Base-by-base conservation (phyloP, 2,113 vertebrate genomes). In the Platichthys flesus region DNA sequence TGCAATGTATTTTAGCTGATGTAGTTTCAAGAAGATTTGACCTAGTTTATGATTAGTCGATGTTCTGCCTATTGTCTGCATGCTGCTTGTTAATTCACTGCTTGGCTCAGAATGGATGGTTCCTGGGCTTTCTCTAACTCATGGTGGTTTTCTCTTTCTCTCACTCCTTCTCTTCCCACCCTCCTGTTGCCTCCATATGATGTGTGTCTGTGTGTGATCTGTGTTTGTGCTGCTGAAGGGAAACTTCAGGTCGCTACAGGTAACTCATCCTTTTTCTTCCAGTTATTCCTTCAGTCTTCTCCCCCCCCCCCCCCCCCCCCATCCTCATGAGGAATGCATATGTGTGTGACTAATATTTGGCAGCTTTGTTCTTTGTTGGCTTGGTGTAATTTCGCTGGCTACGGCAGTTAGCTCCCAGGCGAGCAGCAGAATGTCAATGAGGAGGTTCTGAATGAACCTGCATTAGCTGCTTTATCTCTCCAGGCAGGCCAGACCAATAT, bases 201-300 rank as follows among this genome's bases (percentile, higher is more conserved):
- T 83, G 72, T 87, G 58, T 89, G 51, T 84, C 67, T 92, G 75
- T 91, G 78, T 90, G 85, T 90, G 90, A 82, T 76, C 89, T 92
- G 86, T 92, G 91, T 90, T 92, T 90, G 94, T 81, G 91, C 93
- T 92, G 93, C 95, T 97, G 93, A 96, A 98, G 97, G 96, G 97
- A 97, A 96, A 95, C 97, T 98, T 98, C 96, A 97, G 96, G 94
- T 98, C 97, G 90, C 95, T 98, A 90, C 97, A 97, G 97, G 97
- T 98, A 98, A 97, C 37, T 51, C 70, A 47, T 80, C 73, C 74
- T 45, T 65, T 69, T 58, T 83, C 49, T 54, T 60, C 10, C 15
- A 58, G 15, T 72, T 42, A 77, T 37, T 6, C 23, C 21, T 3
- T 10, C 2, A 9, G 31, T 3, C 67, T 52, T 1, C 23, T 1